Base-by-base conservation (phyloP, 2,888 invertebrate genomes). In the Clistopyga incitator region DNA sequence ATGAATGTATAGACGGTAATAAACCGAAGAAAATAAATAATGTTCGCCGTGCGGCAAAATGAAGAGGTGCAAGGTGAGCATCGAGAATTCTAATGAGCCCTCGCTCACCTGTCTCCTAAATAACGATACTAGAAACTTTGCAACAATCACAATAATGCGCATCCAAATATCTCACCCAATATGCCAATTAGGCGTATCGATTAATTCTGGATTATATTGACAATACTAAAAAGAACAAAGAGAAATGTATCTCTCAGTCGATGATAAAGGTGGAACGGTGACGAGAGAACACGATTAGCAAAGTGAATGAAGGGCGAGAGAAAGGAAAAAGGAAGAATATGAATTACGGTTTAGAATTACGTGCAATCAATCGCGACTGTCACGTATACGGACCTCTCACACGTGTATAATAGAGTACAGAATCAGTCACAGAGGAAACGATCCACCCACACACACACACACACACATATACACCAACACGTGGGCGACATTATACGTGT, bases 341-440 rank as follows among this genome's bases (percentile, higher is more conserved):
- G 74, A 84, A 80, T 84, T 84, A 80, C 83, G 77, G 61, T 78
- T 80, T 84, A 80, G 83, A 84, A 84, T 84, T 84, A 84, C 80
- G 77, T 78, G 81, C 81, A 81, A 84, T 84, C 80, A 75, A 84
- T 84, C 84, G 84, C 78, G 45, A 84, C 70, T 50, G 65, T 75
- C 81, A 56, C 78, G 42, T 56, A 78, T 50, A 1, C 52, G 52
- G 8, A 13, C 13, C 4, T 18, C 56, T n/a, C 78, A 75, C 78
- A 50, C 34, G 25, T 54, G 29, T 54, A 74, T 52, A 54, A 56
- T 70, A 45, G 59, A n/a, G 45, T 59, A 67, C 4, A 74, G 45
- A 67, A 34, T 77, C 72, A 47, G 67, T 79, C 72, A 72, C 79
- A 74, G 70, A 78, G 59, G 78, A 61, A 68, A 78, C 74, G 78